Evolutionary conservation across 2,888 invertebrate species (phyloP).

Genomic region (Malthinus seriepunctatus): DNA sequence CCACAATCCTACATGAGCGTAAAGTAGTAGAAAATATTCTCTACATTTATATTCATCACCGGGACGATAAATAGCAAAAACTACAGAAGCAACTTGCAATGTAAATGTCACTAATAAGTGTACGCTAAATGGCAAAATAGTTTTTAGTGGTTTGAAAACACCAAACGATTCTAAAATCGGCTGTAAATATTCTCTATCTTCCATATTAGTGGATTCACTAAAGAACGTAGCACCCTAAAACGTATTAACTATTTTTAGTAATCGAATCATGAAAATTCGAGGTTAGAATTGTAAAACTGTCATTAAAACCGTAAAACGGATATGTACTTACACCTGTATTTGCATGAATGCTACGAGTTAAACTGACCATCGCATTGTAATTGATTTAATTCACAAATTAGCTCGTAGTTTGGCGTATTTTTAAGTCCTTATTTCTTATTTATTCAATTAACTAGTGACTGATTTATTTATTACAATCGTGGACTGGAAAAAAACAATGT

Average conservation of each 20-base stretch:
- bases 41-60: conserved; percentile 55
- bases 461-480: too few species aligned
- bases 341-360: conserved; percentile 39
- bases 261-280: conserved; percentile 8
- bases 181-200: conserved; percentile 48
- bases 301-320: background rate
- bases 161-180: conserved; percentile 52
- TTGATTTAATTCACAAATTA: background rate
- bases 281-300: conserved; percentile 6
- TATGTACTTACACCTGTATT: conserved; percentile 39
- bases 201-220: conserved; percentile 52
- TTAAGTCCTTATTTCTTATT: too few species aligned
- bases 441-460: too few species aligned
- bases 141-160: conserved; percentile 49
- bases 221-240: conserved; percentile 54
- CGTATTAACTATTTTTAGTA: conserved; percentile 13
- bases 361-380: conserved; percentile 38
- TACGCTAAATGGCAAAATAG: conserved; percentile 45
- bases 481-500: too few species aligned
- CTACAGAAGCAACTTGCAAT: conserved; percentile 49
- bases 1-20: conserved; percentile 62
- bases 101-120: conserved; percentile 46
- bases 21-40: conserved; percentile 63
- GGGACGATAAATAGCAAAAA: conserved; percentile 49
- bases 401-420: too few species aligned